These are phyloP conservation scores for Papilio protenor DNA, from an alignment of 2,888 invertebrate species.

Conservation along the genomic window DNA sequence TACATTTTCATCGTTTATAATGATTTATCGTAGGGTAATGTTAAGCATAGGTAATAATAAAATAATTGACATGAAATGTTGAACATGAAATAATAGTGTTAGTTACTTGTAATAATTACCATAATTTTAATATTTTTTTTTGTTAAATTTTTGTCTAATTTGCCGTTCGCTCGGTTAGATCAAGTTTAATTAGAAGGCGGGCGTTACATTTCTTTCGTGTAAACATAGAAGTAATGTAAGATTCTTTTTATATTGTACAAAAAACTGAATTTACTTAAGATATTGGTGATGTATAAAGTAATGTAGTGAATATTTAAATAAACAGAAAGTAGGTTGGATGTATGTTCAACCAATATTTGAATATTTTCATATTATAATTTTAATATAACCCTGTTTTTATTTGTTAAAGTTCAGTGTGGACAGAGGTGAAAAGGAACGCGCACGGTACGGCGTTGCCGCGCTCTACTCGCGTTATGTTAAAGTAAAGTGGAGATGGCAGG, in stretches of 20 bases:
- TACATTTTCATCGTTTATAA: constrained; percentile 80
- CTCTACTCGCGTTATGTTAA: constrained; percentile 63
- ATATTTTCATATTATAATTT: constrained; percentile 85
- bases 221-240: constrained; percentile 81
- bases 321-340: constrained; percentile 82
- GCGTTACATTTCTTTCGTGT: constrained; percentile 75
- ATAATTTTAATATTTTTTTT: constrained; percentile 78
- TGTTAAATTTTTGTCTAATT: constrained; percentile 76
- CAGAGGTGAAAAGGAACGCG: constrained; percentile 66
- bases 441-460: constrained; percentile 58
- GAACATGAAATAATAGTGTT: constrained; percentile 78
- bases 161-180: constrained; percentile 78
- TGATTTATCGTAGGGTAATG: constrained; percentile 79
- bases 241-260: constrained; percentile 85
- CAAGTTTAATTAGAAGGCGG: constrained; percentile 71
- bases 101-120: constrained; percentile 83
- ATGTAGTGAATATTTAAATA: constrained; percentile 84
- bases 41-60: constrained; percentile 81
- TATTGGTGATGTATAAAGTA: constrained; percentile 85
- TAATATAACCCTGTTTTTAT: constrained; percentile 84
- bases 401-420: constrained; percentile 79
- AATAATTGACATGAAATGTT: constrained; percentile 84
- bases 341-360: constrained; percentile 82
- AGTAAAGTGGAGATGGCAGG: constrained; percentile 69
- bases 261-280: constrained; percentile 85